Percentiles rank a stretch among this genome's conserved stretches.
Evolutionary conservation across 2,888 invertebrate genomes (phyloP).

Genomic region (Imbricaverruca yamaguchii): DNA sequence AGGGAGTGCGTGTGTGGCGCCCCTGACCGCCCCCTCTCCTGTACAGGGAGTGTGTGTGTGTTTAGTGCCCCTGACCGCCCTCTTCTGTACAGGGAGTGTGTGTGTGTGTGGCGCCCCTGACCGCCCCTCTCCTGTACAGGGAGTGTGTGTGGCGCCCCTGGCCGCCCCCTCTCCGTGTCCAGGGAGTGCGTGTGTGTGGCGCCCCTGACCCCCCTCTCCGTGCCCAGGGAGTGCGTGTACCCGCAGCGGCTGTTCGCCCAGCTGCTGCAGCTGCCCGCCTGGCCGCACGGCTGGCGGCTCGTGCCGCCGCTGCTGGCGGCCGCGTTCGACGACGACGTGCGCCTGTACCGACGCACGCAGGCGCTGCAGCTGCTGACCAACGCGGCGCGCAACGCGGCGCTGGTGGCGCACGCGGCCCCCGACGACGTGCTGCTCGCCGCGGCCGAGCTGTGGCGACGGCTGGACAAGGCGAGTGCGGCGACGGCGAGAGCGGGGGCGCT

Average conservation of each 20-base stretch:
- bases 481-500: background rate
- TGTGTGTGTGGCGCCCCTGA: too few species aligned
- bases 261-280: slow-evolving; percentile 9
- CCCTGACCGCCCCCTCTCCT: too few species aligned
- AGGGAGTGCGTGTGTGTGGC: too few species aligned
- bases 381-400: slow-evolving; percentile 18
- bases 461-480: background rate
- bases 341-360: slow-evolving; percentile 20
- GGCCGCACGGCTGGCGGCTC: slow-evolving; percentile 2
- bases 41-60: too few species aligned
- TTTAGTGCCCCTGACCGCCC: too few species aligned
- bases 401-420: slow-evolving; percentile 1
- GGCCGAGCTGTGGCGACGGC: background rate
- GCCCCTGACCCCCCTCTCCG: background rate
- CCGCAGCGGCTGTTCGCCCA: background rate
- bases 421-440: background rate
- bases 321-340: slow-evolving; percentile 22
- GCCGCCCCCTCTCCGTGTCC: too few species aligned
- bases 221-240: slow-evolving; percentile 2
- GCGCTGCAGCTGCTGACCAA: slow-evolving; percentile 23
- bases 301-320: background rate
- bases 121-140: too few species aligned
- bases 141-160: too few species aligned
- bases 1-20: too few species aligned
- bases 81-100: too few species aligned